Percentiles rank a stretch among this genome's conserved stretches.
These are phyloP conservation scores for Popillia japonica DNA, from an alignment of 1,140 invertebrate species.

Conservation along the genomic window DNA sequence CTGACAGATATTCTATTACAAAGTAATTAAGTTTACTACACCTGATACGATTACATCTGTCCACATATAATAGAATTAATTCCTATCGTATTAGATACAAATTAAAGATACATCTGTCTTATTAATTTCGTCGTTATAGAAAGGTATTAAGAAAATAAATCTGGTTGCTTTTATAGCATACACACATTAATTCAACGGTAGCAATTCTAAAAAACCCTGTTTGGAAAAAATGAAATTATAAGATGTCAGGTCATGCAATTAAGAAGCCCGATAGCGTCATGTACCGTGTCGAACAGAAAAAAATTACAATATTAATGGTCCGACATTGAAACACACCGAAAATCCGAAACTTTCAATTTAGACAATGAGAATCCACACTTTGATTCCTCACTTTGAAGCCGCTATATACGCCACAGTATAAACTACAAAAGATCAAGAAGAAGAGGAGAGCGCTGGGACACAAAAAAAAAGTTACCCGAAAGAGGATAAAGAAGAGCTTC, in stretches of 20 bases:
- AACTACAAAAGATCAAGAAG: not conserved
- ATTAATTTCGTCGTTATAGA: not conserved
- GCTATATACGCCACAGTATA: not conserved
- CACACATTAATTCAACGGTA: not conserved
- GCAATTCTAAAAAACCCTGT: not conserved
- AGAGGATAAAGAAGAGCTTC: not conserved
- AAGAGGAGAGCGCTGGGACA: not conserved
- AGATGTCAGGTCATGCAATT: constrained; percentile 27
- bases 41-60: not conserved
- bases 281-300: constrained; percentile 32
- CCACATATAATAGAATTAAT: not conserved
- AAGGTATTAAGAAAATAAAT: constrained; percentile 3
- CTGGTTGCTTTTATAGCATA: not conserved
- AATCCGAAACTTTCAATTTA: constrained; percentile 34
- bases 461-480: constrained; percentile 16
- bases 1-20: too few relatives aligned
- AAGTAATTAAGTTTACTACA: too few relatives aligned
- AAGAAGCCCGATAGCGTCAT: constrained; percentile 14
- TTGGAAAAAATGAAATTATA: constrained; percentile 11
- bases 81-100: not conserved
- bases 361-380: constrained; percentile 34
- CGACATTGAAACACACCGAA: constrained; percentile 27
- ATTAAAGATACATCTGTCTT: not conserved
- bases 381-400: not conserved
- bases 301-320: constrained; percentile 26